phyloP scores from a whole-genome alignment of 2,113 vertebrate genomes.

The Mungos mungo region DNA sequence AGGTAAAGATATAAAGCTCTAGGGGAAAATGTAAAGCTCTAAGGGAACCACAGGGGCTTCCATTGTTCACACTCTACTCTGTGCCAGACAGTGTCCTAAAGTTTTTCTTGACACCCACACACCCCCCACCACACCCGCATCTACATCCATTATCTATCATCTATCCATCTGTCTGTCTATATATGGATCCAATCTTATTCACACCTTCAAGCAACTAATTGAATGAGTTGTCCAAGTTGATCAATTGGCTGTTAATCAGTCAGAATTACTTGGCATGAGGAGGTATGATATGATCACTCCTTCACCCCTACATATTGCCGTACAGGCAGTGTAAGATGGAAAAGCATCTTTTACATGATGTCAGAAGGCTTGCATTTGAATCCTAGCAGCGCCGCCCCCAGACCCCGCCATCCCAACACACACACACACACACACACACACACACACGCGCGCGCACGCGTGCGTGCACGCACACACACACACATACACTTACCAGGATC shows the following conservation, averaged over 20 bases:
- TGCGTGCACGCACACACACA: no score
- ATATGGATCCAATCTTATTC: not conserved
- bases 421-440: not conserved
- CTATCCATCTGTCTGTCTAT: not conserved
- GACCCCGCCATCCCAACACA: no score
- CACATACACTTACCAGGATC: no score
- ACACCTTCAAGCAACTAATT: not conserved
- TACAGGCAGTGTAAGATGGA: fast-evolving
- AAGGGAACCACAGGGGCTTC: not conserved
- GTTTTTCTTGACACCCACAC: not conserved
- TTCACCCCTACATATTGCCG: not conserved
- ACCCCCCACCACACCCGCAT: not conserved
- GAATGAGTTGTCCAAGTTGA: not conserved
- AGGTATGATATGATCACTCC: not conserved
- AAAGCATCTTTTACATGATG: not conserved
- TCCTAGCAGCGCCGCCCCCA: not conserved
- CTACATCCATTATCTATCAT: not conserved
- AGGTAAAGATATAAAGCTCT: not conserved
- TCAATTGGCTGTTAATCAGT: not conserved
- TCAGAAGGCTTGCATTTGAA: not conserved
- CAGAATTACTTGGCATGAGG: not conserved
- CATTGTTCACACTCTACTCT: not conserved
- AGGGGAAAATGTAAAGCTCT: not conserved
- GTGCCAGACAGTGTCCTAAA: not conserved
- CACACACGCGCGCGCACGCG: no score